phyloP scores from a whole-genome alignment of 2,888 invertebrate species.

The Protonemura montana region DNA sequence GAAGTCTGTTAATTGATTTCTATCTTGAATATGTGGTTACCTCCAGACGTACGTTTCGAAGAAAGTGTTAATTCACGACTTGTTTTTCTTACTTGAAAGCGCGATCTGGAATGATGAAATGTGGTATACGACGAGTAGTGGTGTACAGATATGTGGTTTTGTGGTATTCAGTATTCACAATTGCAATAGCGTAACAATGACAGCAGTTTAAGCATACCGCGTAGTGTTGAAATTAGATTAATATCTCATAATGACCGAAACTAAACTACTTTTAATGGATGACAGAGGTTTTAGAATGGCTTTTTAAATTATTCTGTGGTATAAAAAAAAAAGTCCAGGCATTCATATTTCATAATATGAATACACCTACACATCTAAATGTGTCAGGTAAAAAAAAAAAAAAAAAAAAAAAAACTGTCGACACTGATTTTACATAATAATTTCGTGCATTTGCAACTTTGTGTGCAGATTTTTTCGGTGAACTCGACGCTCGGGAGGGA shows the following conservation, averaged over 20 bases:
- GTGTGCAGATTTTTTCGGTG: not conserved
- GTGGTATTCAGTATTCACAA: not conserved
- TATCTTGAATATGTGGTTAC: not conserved
- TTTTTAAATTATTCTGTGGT: not conserved
- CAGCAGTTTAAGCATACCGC: not conserved
- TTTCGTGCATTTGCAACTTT: not conserved
- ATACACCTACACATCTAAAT: not conserved
- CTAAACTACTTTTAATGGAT: slow-evolving; percentile 7
- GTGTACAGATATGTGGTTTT: not conserved
- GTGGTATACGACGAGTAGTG: not conserved
- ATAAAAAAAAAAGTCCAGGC: not conserved
- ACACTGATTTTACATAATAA: not conserved
- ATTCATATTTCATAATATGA: slow-evolving; percentile 12
- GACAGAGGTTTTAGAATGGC: not conserved
- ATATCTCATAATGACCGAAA: slow-evolving; percentile 4
- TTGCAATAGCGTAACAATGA: not conserved
- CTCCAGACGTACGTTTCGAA: not conserved
- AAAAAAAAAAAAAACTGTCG: slow-evolving; percentile 12
- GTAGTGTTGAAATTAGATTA: not conserved
- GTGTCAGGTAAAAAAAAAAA: too few species aligned
- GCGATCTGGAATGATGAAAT: not conserved
- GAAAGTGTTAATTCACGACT: not conserved
- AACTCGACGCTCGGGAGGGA: not conserved
- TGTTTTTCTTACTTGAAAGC: not conserved
- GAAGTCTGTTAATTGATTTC: not conserved